Evolutionary conservation across 1,140 invertebrate genomes (phyloP).

Genomic region (Pseudomyrmex cubaensis): DNA sequence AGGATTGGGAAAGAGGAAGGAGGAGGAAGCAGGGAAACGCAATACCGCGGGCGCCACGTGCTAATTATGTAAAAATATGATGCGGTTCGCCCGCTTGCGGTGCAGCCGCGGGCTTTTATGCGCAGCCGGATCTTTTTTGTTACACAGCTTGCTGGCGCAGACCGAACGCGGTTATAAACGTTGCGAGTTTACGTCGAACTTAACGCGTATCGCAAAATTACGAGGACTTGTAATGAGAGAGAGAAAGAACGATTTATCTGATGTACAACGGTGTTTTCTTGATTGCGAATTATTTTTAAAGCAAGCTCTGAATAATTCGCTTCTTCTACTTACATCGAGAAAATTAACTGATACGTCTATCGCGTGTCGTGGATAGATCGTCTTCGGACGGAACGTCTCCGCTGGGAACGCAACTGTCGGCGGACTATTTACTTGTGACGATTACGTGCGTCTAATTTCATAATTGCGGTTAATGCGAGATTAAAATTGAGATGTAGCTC

Average conservation of each 20-base stretch:
- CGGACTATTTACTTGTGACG: conserved; percentile 63
- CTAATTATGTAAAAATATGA: conserved; percentile 86
- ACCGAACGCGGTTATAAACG: conserved; percentile 2
- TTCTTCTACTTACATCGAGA: background rate
- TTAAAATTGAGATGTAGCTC: conserved; percentile 63
- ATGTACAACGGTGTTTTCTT: no score
- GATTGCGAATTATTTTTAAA: background rate
- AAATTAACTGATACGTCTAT: conserved; percentile 18
- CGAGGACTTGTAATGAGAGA: background rate
- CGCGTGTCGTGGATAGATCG: conserved; percentile 36
- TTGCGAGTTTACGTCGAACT: conserved; percentile 60
- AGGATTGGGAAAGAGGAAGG: conserved; percentile 62
- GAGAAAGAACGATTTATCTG: no score
- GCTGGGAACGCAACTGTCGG: conserved; percentile 41
- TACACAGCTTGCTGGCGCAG: conserved; percentile 43
- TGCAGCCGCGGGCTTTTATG: conserved; percentile 75
- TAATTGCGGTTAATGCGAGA: conserved; percentile 60
- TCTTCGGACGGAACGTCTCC: conserved; percentile 20
- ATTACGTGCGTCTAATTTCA: conserved; percentile 65
- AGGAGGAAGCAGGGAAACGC: conserved; percentile 77
- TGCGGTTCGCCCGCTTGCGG: conserved; percentile 78
- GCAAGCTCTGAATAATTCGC: background rate
- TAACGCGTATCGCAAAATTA: background rate
- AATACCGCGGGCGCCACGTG: conserved; percentile 82
- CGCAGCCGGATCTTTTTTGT: conserved; percentile 54